These are phyloP conservation scores for Orchesella flavescens DNA, from an alignment of 2,888 invertebrate species.

Conservation along the genomic window DNA sequence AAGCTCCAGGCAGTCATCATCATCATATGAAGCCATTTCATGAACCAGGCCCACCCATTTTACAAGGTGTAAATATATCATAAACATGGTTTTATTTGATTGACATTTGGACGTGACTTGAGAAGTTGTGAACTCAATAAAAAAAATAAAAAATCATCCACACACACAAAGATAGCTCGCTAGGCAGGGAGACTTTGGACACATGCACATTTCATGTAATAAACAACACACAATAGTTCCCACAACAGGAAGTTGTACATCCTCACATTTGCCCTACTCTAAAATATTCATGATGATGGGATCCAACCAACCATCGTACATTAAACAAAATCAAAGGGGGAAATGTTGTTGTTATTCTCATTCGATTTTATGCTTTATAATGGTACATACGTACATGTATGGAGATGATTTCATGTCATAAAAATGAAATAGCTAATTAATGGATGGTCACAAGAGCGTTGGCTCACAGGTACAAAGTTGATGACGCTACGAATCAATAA, in stretches of 20 bases:
- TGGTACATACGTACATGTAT: not conserved
- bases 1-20: too few species aligned
- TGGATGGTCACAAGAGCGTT: not conserved
- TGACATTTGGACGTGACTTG: not conserved
- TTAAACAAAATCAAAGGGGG: too few species aligned
- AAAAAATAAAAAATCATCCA: too few species aligned
- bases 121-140: too few species aligned
- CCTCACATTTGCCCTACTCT: not conserved
- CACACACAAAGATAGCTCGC: too few species aligned
- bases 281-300: too few species aligned
- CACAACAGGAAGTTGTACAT: conserved; percentile 11
- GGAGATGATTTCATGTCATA: not conserved
- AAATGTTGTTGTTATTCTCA: too few species aligned
- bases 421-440: conserved; percentile 6
- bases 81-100: conserved; percentile 8
- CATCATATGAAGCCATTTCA: too few species aligned
- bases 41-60: not conserved
- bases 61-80: conserved; percentile 2
- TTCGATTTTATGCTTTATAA: too few species aligned
- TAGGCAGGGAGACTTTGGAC: too few species aligned
- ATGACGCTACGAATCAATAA: conserved; percentile 10
- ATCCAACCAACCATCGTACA: too few species aligned
- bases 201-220: not conserved
- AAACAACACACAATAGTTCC: not conserved
- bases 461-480: not conserved